Evolutionary conservation across 2,888 invertebrate species (phyloP).

Genomic region (Tuberolachnus salignus): DNA sequence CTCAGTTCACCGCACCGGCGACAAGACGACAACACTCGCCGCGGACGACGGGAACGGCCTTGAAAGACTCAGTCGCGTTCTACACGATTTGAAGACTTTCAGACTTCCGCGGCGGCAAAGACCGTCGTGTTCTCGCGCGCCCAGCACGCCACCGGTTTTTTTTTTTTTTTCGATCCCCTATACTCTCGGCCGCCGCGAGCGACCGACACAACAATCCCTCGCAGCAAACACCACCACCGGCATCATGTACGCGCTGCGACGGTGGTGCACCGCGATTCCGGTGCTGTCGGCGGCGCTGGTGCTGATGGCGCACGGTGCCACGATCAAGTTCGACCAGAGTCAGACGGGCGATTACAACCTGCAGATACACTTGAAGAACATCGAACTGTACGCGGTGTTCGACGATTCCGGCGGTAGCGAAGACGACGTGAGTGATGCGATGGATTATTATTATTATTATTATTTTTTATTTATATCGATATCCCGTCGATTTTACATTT

Average conservation of each 20-base stretch:
- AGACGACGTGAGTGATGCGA: constrained; percentile 65
- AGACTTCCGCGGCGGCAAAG: too few relatives aligned
- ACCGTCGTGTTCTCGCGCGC: too few relatives aligned
- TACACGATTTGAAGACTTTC: too few relatives aligned
- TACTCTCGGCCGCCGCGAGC: too few relatives aligned
- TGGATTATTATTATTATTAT: too few relatives aligned
- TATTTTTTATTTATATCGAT: not conserved
- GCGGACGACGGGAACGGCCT: too few relatives aligned
- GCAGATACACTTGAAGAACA: constrained; percentile 78
- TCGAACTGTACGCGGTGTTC: constrained; percentile 74
- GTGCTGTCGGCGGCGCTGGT: not conserved
- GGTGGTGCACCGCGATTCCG: constrained; percentile 6
- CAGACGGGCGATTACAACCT: constrained; percentile 81
- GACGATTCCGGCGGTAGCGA: constrained; percentile 65
- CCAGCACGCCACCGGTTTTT: too few relatives aligned
- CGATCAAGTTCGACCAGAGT: constrained; percentile 70
- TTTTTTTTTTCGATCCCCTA: too few relatives aligned
- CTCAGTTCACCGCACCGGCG: not conserved
- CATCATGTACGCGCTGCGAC: constrained; percentile 11
- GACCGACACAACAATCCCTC: not conserved
- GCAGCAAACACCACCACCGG: not conserved
- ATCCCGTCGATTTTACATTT: not conserved
- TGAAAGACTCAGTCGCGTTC: too few relatives aligned
- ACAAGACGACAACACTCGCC: not conserved
- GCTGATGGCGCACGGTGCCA: constrained; percentile 45